Base-by-base conservation (phyloP, 1,140 invertebrate genomes). In the Bombus huntii region DNA sequence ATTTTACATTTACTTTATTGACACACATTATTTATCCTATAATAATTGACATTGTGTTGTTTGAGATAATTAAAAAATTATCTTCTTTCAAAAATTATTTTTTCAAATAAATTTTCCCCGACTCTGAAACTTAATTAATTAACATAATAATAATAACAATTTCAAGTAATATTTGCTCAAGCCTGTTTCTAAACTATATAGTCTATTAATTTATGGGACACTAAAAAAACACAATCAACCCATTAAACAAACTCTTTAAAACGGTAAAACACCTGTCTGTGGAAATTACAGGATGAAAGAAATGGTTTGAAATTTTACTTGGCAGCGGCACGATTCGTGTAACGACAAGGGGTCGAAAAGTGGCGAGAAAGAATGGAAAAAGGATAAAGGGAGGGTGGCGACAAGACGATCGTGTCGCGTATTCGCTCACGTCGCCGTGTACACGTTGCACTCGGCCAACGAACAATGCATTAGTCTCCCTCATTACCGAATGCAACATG, bases 401-500 rank as follows among this genome's bases (percentile, higher is more conserved):
- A 79, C 37, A 57, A 73, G 68, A 87, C 75, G 87, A 88, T 87
- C 81, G 86, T 73, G 87, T 84, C 86, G 81, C 44, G 75, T 59
- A 87, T 88, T 70, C 47, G 72, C 31, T 47, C 28, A 15, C 57
- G 80, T 78, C 73, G 68, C 34, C 76, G 25, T 77, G 76, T 59
- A 65, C 71, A 47, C 47, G 74, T 65, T 75, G n/a, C 72, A 66
- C 44, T 59, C 74, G 74, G 13, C 75, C 79, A 37, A 31, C 37
- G 83, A 89, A 90, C 90, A 89, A 91, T 91, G 82, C 85, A 91
- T 89, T 89, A 89, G 72, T 81, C 80, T 70, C 81, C 83, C 88
- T 91, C 90, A 89, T 91, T 91, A 91, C 90, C 81, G 78, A 89
- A 91, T 81, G 86, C 78, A 89, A 89, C 81, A 73, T 76, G 84